Evolutionary conservation across 2,113 vertebrate genomes (phyloP), one percentile per base, ranked within the genome.

Genomic region (Bubo bubo): DNA sequence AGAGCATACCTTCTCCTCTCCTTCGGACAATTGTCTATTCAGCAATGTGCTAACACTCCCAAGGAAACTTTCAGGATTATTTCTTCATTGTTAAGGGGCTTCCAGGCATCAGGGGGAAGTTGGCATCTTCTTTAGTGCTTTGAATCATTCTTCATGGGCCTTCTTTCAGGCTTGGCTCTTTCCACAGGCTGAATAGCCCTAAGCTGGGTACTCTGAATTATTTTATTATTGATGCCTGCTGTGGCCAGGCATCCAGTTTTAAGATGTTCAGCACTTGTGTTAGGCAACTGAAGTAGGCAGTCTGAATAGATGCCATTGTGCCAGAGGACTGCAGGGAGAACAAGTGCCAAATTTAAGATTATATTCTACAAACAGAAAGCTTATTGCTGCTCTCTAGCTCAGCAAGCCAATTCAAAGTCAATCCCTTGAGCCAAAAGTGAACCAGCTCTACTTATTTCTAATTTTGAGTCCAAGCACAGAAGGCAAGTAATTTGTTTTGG

Each of bases 311-410:
- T 81, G 84, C 60, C 73, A 68, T 87, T 94, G 80, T 96, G 86
- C 84, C 77, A 94, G 76, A 94, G 84, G 74, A 89, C 80, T 94
- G 52, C 53, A 82, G 52, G 89, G 66, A 91, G 56, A 90, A 47
- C n/a, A 75, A 94, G 37, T 89, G 89, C 93, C 94, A 96, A 96
- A 68, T 96, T 96, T 91, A 96, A 95, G 89, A 93, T 96, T 94
- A 91, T 95, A 90, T 81, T 94, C 90, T 95, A 39, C 91, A 89
- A 94, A 85, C 64, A 72, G 70, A 85, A 96, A 91, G 89, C 64
- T 95, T 95, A 95, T 43, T 96, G 47, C 91, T 91, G 60, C 64
- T 91, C 7, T 93, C 73, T 89, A 87, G 52, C 80, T 84, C 80
- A 87, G 80, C 66, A 85, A 91, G 66, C 27, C 86, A 79, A 87